Base-by-base conservation (phyloP, 2,888 invertebrate genomes). In the Eumacrocentrus americanus region DNA sequence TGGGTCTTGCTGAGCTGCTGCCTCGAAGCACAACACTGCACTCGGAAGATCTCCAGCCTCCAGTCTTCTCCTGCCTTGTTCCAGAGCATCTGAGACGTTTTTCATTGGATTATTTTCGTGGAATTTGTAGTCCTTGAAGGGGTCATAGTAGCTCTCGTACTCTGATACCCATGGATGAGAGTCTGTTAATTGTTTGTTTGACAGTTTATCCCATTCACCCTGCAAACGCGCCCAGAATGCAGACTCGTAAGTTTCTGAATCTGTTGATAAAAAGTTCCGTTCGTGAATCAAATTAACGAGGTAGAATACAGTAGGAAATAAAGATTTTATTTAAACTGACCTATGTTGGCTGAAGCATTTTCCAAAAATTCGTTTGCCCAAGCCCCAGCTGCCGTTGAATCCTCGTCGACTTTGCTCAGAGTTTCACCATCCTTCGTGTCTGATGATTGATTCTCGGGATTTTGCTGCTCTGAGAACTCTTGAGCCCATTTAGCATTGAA, bases 11-110 rank as follows among this genome's bases (percentile, higher is more conserved):
- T 92, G 91, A 2, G 90, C 95, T 7, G 98, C 97, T 52, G 95
- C 94, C 83, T 99, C 99, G 82, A 99, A 98, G 74, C 96, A 92
- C 22, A 98, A 82, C 0, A 97, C 96, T 12, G 99, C 98, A 69
- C 95, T 93, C 25, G 98, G 95, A 67, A 98, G 86, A 81, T 98
- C 98, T 7, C 97, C 97, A 70, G 87, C 87, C 71, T 87, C 87
- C 66, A 98, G 81, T 76, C 91, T 89, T 70, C 89, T 87, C 76
- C 94, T 89, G 0, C 97, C 98, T 71, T 92, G 90, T 78, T 91
- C 90, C 61, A 97, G 86, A 0, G 95, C 91, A 82, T 92, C 89
- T 53, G 85, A 84, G 66, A 89, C 81, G 71, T 91, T 88, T 50
- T 86, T 82, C 88, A 95, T 90, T 9, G 94, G 91, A 85, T 98